A percentile compares a stretch with the other conserved stretches of the same genome.
Evolutionary conservation across 2,888 invertebrate genomes (phyloP).

Genomic region (Tanypteryx hageni): DNA sequence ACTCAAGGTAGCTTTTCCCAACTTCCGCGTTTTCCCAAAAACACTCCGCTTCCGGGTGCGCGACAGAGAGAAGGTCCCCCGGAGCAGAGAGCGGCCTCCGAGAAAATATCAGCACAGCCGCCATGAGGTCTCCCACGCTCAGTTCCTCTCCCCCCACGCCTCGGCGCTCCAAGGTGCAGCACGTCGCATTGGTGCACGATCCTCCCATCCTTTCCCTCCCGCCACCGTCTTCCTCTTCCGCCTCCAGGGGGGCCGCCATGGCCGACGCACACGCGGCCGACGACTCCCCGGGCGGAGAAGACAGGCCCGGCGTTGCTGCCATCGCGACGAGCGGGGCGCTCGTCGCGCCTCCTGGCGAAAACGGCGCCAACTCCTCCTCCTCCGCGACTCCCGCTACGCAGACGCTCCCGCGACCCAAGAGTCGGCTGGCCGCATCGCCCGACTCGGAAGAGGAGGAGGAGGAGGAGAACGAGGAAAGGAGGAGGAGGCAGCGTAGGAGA

Average conservation of each 20-base stretch:
- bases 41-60: constrained; percentile 68
- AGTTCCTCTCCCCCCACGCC: constrained; percentile 55
- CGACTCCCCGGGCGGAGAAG: constrained; percentile 66
- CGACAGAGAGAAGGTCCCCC: constrained; percentile 71
- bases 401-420: constrained; percentile 66
- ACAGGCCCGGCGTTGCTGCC: constrained; percentile 31
- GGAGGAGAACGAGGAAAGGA: neutral
- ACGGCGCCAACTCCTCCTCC: constrained; percentile 45
- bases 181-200: constrained; percentile 78
- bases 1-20: constrained; percentile 71
- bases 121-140: constrained; percentile 70
- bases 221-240: constrained; percentile 77
- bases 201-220: constrained; percentile 79
- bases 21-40: constrained; percentile 72
- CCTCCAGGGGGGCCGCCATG: constrained; percentile 79
- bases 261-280: constrained; percentile 77
- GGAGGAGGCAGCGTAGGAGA: constrained; percentile 35
- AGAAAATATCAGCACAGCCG: constrained; percentile 74
- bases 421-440: constrained; percentile 35
- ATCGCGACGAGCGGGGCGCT: neutral
- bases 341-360: constrained; percentile 40
- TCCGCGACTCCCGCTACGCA: constrained; percentile 63
- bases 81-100: constrained; percentile 75
- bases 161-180: constrained; percentile 75
- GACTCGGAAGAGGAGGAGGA: constrained; percentile 46